Percentiles rank a stretch among this genome's conserved stretches.
Evolutionary conservation across 2,888 invertebrate species (phyloP).

Genomic region (Hyles lineata): DNA sequence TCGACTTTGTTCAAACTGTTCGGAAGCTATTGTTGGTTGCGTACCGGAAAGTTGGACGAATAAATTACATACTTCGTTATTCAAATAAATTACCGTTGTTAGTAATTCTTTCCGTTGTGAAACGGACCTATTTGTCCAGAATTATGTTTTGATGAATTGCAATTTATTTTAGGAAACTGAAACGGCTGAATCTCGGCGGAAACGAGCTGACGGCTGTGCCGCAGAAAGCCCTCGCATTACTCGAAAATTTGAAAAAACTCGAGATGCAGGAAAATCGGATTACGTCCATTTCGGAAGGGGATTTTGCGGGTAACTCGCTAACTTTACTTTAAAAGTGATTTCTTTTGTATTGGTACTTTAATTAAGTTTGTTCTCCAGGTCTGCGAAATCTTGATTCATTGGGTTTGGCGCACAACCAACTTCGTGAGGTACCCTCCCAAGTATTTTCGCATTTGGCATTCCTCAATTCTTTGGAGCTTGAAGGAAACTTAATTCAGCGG

Average conservation of each 20-base stretch:
- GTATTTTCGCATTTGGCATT: conserved; percentile 93
- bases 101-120: conserved; percentile 12
- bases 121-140: conserved; percentile 1
- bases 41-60: conserved; percentile 42
- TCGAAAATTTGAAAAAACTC: conserved; percentile 92
- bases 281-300: conserved; percentile 90
- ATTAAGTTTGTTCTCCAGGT: conserved; percentile 78
- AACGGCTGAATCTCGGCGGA: conserved; percentile 93
- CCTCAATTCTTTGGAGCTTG: conserved; percentile 94
- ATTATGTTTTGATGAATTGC: conserved; percentile 8
- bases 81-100: conserved; percentile 25
- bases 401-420: conserved; percentile 93
- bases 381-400: conserved; percentile 92
- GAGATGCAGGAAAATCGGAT: conserved; percentile 96
- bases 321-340: conserved; percentile 7
- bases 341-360: not conserved
- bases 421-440: conserved; percentile 90
- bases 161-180: conserved; percentile 86
- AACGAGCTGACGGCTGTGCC: conserved; percentile 92
- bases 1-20: conserved; percentile 30
- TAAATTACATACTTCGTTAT: conserved; percentile 44
- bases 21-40: conserved; percentile 41
- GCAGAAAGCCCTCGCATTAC: conserved; percentile 90
- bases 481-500: conserved; percentile 92
- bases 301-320: conserved; percentile 90